Base-by-base conservation (phyloP, 2,113 vertebrate genomes). In the Barbus barbus region DNA sequence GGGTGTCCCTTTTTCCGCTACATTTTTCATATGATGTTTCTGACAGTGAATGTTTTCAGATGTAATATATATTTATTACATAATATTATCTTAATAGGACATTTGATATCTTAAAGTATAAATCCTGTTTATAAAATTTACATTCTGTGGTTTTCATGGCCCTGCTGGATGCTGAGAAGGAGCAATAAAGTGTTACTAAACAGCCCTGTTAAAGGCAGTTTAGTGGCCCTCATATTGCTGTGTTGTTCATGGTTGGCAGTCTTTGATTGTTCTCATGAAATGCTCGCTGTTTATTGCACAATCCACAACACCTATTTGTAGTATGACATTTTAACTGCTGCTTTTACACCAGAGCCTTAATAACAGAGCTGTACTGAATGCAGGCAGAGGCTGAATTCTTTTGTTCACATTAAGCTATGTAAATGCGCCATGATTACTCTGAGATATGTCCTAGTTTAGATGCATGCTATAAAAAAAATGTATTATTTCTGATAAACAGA, bases 311-410 rank as follows among this genome's bases (percentile, higher is more conserved):
- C 72, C 72, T 83, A 46, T 83, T 38, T 74, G 81, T 51, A 73
- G 69, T 60, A 60, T 86, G 81, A 83, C 81, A 74, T 83, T 83
- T 80, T 75, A 38, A 56, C 84, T 63, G 60, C 72, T 48, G 58
- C 46, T 78, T 65, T 53, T 63, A 46, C 56, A 31, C 38, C n/a
- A 9, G 46, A 65, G 53, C 44, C 26, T 79, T 33, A 83, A 74
- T 79, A 83, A 63, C 38, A 44, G 72, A 83, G 20, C 31, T 73
- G 60, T 58, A 67, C 20, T 60, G 28, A 83, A 73, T 60, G 33
- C 56, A 31, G n/a, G 26, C 61, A 72, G 48, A 79, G 24, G 18
- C 20, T 33, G 12, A 76, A 83, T 56, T n/a, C 41, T n/a, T 86
- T 79, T 80, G 36, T 74, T 63, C 65, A 20, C 67, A 16, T 48